Base-by-base conservation (phyloP, 2,888 invertebrate genomes). In the Drosophila ezoana region DNA sequence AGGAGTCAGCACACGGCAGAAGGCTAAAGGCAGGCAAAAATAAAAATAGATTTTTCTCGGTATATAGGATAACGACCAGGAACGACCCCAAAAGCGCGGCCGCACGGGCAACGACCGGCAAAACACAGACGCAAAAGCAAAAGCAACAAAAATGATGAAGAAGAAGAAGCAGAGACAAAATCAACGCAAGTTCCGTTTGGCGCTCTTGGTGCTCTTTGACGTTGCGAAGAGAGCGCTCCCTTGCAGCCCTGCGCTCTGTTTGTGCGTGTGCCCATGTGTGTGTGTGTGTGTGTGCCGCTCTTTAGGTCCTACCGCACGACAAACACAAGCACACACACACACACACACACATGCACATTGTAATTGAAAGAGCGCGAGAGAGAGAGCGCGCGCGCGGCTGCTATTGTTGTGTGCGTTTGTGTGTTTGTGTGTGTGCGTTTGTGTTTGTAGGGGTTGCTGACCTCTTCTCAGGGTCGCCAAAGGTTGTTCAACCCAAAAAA, bases 401-500 rank as follows among this genome's bases (percentile, higher is more conserved):
- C 47, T 44, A 47, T 35, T 60, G 33, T 53, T 44, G 45, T 49
- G 49, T 43, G 56, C 35, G 44, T 20, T 41, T 37, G 51, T 57
- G 64, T 48, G 33, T 54, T 44, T 51, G 11, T 63, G 53, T 43
- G 59, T 40, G 40, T 37, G 53, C 40, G 53, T 18, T 32, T 43
- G 57, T 57, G 59, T 53, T 60, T 65, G 83, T 90, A 89, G 90
- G 91, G 92, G 92, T 92, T 92, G 92, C 90, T 91, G 92, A 92
- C 92, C 92, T 92, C 91, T 90, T 92, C 91, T 92, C 92, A 92
- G 92, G 92, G 92, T 92, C 92, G 92, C 90, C 89, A 85, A 85
- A 90, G 92, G 90, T 91, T 91, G 81, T 92, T 92, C 91, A 92
- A 91, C 92, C 81, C 72, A 64, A 56, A 18, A 41, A 40, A 32